phyloP scores from a whole-genome alignment of 2,888 invertebrate genomes.

The Apoda limacodes region DNA sequence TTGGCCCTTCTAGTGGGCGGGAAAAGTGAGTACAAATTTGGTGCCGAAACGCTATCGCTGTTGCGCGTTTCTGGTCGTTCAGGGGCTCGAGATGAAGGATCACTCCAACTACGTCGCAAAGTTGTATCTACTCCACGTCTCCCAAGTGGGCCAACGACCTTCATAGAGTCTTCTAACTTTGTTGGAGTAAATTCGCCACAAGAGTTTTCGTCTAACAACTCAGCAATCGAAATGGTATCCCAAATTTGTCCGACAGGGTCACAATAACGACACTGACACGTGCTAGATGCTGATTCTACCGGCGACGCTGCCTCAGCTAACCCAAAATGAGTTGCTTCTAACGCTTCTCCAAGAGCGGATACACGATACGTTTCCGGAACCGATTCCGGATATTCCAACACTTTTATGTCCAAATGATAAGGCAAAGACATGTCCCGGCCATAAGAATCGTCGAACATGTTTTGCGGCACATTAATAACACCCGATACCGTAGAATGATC shows the following conservation, averaged over 20 bases:
- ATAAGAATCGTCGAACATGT: conserved; percentile 61
- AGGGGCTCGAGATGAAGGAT: conserved; percentile 64
- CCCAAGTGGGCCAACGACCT: conserved; percentile 55
- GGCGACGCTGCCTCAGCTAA: conserved; percentile 55
- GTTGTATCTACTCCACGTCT: conserved; percentile 51
- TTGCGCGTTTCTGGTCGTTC: conserved; percentile 46
- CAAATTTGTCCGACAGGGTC: conserved; percentile 81
- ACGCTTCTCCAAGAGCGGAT: conserved; percentile 65
- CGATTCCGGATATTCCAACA: conserved; percentile 50
- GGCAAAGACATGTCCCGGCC: conserved; percentile 62
- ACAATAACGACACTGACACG: conserved; percentile 81
- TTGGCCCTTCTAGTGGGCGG: conserved; percentile 49
- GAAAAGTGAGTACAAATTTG: conserved; percentile 60
- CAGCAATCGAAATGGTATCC: conserved; percentile 75
- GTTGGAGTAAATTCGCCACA: conserved; percentile 60
- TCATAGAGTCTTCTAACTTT: conserved; percentile 62
- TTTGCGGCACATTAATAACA: conserved; percentile 37
- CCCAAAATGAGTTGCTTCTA: conserved; percentile 60
- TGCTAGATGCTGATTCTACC: conserved; percentile 56
- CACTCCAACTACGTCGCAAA: conserved; percentile 74
- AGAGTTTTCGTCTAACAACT: conserved; percentile 59
- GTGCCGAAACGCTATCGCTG: conserved; percentile 49
- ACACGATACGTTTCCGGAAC: conserved; percentile 54
- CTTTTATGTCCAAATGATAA: conserved; percentile 57
- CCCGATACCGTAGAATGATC: conserved; percentile 56